Base-by-base conservation (phyloP, 1,140 invertebrate species). In the Drosophila sturtevanti region DNA sequence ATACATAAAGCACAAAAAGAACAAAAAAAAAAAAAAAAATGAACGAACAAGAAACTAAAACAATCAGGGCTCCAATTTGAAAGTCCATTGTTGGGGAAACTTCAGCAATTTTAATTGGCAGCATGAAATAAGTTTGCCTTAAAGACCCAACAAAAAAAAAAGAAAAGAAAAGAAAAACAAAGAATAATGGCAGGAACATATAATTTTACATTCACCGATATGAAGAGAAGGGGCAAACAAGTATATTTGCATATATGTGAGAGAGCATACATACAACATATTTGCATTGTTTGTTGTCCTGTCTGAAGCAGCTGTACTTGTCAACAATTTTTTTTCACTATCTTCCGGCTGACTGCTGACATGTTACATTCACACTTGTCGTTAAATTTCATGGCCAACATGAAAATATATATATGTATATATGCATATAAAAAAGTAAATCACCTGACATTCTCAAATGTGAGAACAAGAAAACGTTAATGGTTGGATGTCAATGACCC, bases 361-460 rank as follows among this genome's bases (percentile, higher is more conserved):
- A 38, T 59, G 48, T 31, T 16, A 68, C 56, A 76, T 31, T 34
- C 27, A 56, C 48, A 51, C 71, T 61, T 38, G 56, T 82, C 82
- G 82, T 87, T 73, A 89, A 87, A 89, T 77, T 89, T 89, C 72
- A 87, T 87, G 84, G 67, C 48, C 66, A 69, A 76, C 69, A 55
- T 63, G 76, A 74, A 81, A 87, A 81, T 75, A 75, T 48, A 63
- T 81, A 71, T 27, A 27, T 24, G 16, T 37, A 31, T 14, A 37
- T 67, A 63, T 31, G 44, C 5, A 56, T 59, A 44, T 35, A 35
- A 11, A 48, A 44, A 38, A 56, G 21, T 51, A 79, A 89, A 79
- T 72, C 76, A 79, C 82, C 58, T 65, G 72, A 77, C 79, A 79
- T 74, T 22, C 21, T 14, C 27, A 54, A 54, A 54, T 54, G 51